A percentile compares a stretch with the other conserved stretches of the same genome.
Evolutionary conservation across 1,140 invertebrate genomes (phyloP).

Genomic region (Gonioctena quinquepunctata): DNA sequence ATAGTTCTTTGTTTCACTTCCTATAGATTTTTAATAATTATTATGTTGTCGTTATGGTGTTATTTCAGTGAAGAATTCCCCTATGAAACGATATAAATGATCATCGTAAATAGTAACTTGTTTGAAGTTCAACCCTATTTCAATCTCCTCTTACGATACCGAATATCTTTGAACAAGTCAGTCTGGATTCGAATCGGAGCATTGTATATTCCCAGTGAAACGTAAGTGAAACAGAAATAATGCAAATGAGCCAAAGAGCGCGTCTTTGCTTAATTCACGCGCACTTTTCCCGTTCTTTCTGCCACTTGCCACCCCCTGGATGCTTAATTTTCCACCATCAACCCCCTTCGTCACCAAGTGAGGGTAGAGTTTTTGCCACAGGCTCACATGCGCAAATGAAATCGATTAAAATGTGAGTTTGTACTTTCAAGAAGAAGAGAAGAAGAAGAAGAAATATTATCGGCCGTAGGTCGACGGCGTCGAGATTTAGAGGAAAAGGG

Average conservation of each 20-base stretch:
- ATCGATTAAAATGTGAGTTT: slow-evolving; percentile 57
- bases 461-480: background rate
- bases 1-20: too few species aligned
- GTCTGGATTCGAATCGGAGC: background rate
- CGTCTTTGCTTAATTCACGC: slow-evolving; percentile 55
- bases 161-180: background rate
- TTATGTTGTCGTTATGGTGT: background rate
- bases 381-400: slow-evolving; percentile 57
- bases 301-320: slow-evolving; percentile 28
- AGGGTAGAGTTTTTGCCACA: slow-evolving; percentile 55
- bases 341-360: slow-evolving; percentile 40
- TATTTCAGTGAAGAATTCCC: background rate
- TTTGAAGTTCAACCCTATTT: too few species aligned
- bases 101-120: too few species aligned
- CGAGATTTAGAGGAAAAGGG: slow-evolving; percentile 36
- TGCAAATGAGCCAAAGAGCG: slow-evolving; percentile 53
- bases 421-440: slow-evolving; percentile 53
- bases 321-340: slow-evolving; percentile 29
- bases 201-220: slow-evolving; percentile 33
- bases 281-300: slow-evolving; percentile 55
- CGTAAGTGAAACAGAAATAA: slow-evolving; percentile 53
- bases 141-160: background rate
- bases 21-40: too few species aligned
- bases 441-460: background rate
- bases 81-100: too few species aligned